Evolutionary conservation across 2,797 vertebrate genomes (phyloP).

Genomic region (Coranthus polyacanthus): DNA sequence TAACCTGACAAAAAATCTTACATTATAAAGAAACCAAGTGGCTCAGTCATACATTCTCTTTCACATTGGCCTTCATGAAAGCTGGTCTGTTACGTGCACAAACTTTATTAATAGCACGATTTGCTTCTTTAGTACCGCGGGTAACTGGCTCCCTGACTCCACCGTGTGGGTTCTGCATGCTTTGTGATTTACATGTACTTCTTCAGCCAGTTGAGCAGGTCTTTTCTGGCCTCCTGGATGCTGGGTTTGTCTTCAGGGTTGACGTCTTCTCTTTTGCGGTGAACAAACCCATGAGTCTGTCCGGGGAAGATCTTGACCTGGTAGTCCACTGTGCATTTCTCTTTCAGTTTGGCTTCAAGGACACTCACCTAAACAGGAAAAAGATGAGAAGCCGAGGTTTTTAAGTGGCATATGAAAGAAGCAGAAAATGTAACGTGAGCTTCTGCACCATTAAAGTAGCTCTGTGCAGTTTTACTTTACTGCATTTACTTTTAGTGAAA

Average conservation of each 20-base stretch:
- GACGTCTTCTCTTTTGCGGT: constrained; percentile 91
- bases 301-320: constrained; percentile 92
- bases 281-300: constrained; percentile 94
- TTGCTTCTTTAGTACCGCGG: not conserved
- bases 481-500: not conserved
- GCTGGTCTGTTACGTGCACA: not conserved
- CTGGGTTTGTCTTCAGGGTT: constrained; percentile 85
- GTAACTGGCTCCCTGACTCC: not conserved
- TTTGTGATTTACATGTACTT: constrained; percentile 86
- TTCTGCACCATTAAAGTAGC: not conserved
- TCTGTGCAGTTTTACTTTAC: too few species aligned
- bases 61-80: not conserved
- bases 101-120: not conserved
- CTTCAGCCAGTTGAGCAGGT: constrained; percentile 91
- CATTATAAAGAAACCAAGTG: not conserved
- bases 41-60: not conserved
- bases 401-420: not conserved
- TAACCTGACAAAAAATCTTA: too few species aligned
- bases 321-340: constrained; percentile 87
- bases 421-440: not conserved
- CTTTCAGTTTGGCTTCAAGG: constrained; percentile 88
- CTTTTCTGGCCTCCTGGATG: constrained; percentile 89
- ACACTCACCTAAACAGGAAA: constrained; percentile 79
- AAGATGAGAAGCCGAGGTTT: not conserved
- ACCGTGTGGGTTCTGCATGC: too few species aligned